These are phyloP conservation scores for Pandemis heparana DNA, from an alignment of 2,888 invertebrate species.

Conservation along the genomic window DNA sequence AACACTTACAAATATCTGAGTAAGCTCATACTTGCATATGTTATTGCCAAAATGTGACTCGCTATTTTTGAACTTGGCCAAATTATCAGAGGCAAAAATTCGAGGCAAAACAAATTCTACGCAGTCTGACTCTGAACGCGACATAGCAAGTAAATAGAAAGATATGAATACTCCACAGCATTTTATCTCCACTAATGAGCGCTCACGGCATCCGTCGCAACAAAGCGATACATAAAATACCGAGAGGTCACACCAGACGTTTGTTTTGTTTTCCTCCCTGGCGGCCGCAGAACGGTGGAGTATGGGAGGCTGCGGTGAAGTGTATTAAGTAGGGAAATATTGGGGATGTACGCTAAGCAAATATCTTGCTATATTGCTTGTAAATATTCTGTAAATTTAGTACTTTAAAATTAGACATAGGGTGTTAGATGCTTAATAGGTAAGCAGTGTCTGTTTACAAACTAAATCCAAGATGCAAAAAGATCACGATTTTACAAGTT, in stretches of 20 bases:
- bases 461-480: too few species aligned
- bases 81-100: too few species aligned
- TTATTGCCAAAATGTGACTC: too few species aligned
- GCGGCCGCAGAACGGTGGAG: not conserved
- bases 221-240: conserved; percentile 8
- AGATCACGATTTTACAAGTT: too few species aligned
- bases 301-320: conserved; percentile 3
- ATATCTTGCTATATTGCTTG: not conserved
- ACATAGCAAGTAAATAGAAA: conserved; percentile 1
- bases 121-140: not conserved
- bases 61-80: too few species aligned
- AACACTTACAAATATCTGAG: too few species aligned
- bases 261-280: conserved; percentile 7
- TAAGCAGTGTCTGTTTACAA: too few species aligned
- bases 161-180: conserved; percentile 2
- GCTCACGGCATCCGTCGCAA: conserved; percentile 13
- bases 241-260: conserved; percentile 1
- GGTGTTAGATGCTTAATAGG: too few species aligned
- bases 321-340: not conserved
- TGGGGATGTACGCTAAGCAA: not conserved
- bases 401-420: too few species aligned
- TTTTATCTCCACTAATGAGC: conserved; percentile 15
- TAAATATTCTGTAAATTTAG: too few species aligned
- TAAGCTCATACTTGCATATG: too few species aligned
- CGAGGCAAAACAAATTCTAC: not conserved